These are phyloP conservation scores for Phocides pigmalion DNA, from an alignment of 1,140 invertebrate species.

Conservation along the genomic window DNA sequence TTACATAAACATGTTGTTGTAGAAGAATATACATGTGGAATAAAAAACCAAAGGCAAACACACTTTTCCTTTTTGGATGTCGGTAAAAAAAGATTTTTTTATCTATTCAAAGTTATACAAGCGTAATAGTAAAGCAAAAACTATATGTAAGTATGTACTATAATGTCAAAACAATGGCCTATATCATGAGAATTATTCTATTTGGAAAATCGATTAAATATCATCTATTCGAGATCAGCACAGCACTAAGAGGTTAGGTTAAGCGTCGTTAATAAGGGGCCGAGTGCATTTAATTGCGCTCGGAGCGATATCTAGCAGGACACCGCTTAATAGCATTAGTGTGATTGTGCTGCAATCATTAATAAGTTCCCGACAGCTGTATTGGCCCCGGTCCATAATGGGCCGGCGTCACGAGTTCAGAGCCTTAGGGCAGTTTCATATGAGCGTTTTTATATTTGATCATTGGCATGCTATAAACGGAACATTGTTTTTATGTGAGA, in stretches of 20 bases:
- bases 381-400: constrained; percentile 66
- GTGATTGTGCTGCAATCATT: constrained; percentile 71
- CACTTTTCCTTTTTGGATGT: too few species aligned
- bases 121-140: neutral
- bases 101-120: too few species aligned
- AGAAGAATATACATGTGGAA: too few species aligned
- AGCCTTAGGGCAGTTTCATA: constrained; percentile 42
- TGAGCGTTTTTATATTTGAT: too few species aligned
- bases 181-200: neutral
- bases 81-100: too few species aligned
- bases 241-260: constrained; percentile 21
- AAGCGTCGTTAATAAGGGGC: constrained; percentile 39
- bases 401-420: constrained; percentile 68
- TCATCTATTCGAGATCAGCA: constrained; percentile 8
- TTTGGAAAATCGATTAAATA: neutral
- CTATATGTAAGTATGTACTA: too few species aligned
- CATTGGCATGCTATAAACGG: too few species aligned
- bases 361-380: constrained; percentile 74
- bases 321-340: constrained; percentile 72
- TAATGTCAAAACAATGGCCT: neutral
- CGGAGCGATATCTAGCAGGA: constrained; percentile 36
- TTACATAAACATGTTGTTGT: too few species aligned
- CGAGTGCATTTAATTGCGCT: constrained; percentile 40
- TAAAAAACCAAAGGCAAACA: too few species aligned
- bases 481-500: too few species aligned